Conservation (phyloP, 1,140 invertebrate genomes). For the Harlomillsia oculata region DNA sequence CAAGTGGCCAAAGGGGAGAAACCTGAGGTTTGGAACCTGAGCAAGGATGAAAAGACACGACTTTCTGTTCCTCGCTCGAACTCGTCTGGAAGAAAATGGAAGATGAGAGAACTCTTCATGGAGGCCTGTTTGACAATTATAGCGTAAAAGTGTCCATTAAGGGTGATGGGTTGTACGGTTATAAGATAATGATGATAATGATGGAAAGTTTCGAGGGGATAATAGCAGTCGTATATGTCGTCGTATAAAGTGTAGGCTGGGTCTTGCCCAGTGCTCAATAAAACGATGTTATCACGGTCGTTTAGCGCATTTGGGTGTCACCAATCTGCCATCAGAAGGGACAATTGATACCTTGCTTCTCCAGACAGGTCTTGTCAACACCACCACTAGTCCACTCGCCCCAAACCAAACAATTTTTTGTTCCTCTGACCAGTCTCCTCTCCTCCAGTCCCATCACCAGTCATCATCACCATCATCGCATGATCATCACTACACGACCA, state of each 20-base stretch:
- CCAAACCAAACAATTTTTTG: not conserved
- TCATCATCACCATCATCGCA: not conserved
- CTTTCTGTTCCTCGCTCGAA: too few species aligned
- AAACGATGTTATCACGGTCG: constrained; percentile 29
- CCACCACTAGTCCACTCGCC: constrained; percentile 6
- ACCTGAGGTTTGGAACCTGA: not conserved
- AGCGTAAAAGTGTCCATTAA: constrained; percentile 30
- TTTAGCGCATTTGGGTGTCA: constrained; percentile 34
- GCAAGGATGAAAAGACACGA: too few species aligned
- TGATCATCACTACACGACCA: too few species aligned
- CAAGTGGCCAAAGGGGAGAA: not conserved
- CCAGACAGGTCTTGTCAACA: constrained; percentile 29
- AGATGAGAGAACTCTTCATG: constrained; percentile 14
- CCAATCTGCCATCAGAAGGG: constrained; percentile 29
- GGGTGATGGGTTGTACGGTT: constrained; percentile 21
- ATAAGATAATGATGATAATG: constrained; percentile 32
- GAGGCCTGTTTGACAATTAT: constrained; percentile 27
- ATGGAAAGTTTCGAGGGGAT: constrained; percentile 20
- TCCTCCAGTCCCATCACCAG: not conserved
- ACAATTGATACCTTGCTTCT: constrained; percentile 30
- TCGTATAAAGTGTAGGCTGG: constrained; percentile 20
- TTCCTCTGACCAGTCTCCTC: not conserved
- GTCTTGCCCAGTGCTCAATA: constrained; percentile 24
- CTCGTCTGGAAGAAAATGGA: not conserved
- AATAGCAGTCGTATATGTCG: constrained; percentile 16